Conservation (phyloP, 1,140 invertebrate genomes). For the Halesus radiatus region DNA sequence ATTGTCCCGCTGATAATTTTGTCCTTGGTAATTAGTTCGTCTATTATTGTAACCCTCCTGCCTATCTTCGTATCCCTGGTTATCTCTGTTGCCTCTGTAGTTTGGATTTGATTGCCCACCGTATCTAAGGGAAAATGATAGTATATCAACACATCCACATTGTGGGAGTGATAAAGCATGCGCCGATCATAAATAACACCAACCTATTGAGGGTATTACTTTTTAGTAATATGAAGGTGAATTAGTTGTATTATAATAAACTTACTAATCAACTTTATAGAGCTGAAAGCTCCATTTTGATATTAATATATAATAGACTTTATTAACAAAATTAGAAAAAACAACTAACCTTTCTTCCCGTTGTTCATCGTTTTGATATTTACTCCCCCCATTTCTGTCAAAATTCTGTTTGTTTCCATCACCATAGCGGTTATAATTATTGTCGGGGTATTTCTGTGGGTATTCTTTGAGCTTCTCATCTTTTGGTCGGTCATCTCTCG, state of each 20-base stretch:
- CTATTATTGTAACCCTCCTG: conserved; percentile 15
- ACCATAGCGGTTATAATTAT: conserved; percentile 18
- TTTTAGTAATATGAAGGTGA: too few species aligned
- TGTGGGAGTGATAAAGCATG: too few species aligned
- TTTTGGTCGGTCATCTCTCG: not conserved
- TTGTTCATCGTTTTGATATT: conserved; percentile 1
- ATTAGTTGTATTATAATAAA: too few species aligned
- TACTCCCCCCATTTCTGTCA: conserved; percentile 17
- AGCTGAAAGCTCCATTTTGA: too few species aligned
- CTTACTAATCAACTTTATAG: too few species aligned
- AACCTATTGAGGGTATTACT: not conserved
- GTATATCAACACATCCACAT: too few species aligned
- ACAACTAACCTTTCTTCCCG: conserved; percentile 15
- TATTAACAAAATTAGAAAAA: too few species aligned
- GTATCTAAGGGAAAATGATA: not conserved
- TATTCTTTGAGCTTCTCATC: not conserved
- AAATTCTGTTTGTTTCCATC: conserved; percentile 23
- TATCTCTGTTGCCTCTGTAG: conserved; percentile 3
- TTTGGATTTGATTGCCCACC: conserved; percentile 1
- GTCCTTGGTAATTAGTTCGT: conserved; percentile 13
- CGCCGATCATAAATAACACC: too few species aligned
- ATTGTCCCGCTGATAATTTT: conserved; percentile 16
- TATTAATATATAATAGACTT: too few species aligned
- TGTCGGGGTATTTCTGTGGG: not conserved
- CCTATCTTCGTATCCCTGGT: not conserved